Percentiles rank a stretch among this genome's conserved stretches.
Conservation (phyloP, 1,140 invertebrate genomes). For the Aleiodes sp. region DNA sequence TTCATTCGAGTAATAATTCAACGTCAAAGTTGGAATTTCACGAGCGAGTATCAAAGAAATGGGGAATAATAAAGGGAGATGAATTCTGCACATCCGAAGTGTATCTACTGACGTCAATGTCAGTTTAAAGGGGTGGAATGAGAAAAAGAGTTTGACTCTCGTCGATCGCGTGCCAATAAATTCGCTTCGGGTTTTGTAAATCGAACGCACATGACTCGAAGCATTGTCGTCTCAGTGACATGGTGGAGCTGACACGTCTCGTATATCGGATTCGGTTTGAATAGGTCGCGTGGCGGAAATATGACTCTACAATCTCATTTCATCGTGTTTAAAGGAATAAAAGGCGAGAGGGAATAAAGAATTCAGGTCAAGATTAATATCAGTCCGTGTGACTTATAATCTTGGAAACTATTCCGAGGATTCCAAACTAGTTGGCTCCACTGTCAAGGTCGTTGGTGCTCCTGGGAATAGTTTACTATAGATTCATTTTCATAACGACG, state of each 20-base stretch:
- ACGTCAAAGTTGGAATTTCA: no score
- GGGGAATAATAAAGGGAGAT: neutral
- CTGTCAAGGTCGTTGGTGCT: no score
- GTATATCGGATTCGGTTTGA: neutral
- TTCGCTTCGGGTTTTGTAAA: conserved; percentile 1
- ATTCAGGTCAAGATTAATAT: conserved; percentile 5
- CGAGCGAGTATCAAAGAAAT: no score
- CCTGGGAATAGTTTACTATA: no score
- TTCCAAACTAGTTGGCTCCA: neutral
- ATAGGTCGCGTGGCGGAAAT: conserved; percentile 10
- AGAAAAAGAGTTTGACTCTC: conserved; percentile 3
- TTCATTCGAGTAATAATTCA: no score
- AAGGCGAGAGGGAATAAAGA: neutral
- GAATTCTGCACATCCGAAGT: neutral
- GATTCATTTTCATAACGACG: no score
- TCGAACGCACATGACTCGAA: conserved; percentile 16
- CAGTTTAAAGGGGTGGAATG: neutral
- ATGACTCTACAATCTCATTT: neutral
- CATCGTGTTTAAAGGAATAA: neutral
- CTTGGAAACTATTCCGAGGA: neutral
- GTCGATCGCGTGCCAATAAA: conserved; percentile 15
- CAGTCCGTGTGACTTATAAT: neutral
- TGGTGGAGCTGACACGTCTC: neutral
- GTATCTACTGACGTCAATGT: neutral
- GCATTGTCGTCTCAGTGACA: neutral